Percentiles rank a stretch among this genome's conserved stretches.
These are phyloP conservation scores for Desmodus rotundus DNA, from an alignment of 2,113 vertebrate genomes.

Conservation along the genomic window DNA sequence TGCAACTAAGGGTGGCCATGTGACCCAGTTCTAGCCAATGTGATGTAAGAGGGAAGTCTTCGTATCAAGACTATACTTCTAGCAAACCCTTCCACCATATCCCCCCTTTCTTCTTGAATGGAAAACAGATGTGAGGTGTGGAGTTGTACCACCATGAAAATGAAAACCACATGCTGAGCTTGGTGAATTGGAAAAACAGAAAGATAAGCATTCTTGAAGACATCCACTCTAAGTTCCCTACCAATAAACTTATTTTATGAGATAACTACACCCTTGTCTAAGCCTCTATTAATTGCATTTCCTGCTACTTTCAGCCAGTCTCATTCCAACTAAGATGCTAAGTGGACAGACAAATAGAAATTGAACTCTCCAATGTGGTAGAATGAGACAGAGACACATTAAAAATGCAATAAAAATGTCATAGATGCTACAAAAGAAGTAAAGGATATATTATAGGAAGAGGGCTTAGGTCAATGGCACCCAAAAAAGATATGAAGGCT, in stretches of 20 bases:
- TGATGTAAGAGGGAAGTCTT: neutral
- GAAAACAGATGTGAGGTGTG: neutral
- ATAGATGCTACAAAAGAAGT: neutral
- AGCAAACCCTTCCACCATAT: conserved; percentile 7
- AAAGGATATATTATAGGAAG: neutral
- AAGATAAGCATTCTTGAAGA: conserved; percentile 3
- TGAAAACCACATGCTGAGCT: conserved; percentile 20
- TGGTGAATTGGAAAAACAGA: neutral
- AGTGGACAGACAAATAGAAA: neutral
- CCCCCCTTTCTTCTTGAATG: conserved; percentile 6
- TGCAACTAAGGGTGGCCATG: neutral
- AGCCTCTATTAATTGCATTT: neutral
- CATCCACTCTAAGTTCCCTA: neutral
- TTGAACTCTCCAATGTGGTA: neutral
- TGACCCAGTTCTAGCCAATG: neutral
- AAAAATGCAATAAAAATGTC: conserved; percentile 50
- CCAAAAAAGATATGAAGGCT: neutral
- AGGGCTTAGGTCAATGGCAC: neutral
- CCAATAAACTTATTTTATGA: neutral
- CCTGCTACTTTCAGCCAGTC: neutral
- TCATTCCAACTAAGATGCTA: neutral
- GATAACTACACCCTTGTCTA: neutral
- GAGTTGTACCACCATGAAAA: neutral
- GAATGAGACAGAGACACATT: conserved; percentile 11
- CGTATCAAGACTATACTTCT: neutral